These are phyloP conservation scores for Pristionchus entomophagus DNA, from an alignment of 2,888 invertebrate species.

Conservation along the genomic window DNA sequence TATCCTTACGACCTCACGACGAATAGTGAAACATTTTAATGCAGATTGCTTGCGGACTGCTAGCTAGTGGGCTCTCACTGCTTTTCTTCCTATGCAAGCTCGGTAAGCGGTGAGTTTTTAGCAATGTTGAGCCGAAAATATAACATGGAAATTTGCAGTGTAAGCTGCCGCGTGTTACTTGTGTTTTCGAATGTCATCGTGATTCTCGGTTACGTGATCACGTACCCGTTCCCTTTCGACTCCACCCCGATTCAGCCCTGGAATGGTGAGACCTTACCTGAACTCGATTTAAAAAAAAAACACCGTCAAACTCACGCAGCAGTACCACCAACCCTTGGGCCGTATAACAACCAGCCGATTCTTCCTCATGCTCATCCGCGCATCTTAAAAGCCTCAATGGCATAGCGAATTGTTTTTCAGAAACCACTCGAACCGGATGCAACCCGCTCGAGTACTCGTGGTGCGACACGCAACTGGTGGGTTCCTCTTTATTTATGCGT, in stretches of 20 bases:
- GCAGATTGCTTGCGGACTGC: neutral
- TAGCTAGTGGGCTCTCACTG: neutral
- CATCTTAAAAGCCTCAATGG: too few relatives aligned
- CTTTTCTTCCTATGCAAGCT: neutral
- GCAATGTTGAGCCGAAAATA: neutral
- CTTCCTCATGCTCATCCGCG: too few relatives aligned
- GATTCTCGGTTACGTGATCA: neutral
- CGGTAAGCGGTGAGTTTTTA: neutral
- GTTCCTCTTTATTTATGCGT: neutral
- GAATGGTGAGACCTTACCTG: neutral
- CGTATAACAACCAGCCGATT: too few relatives aligned
- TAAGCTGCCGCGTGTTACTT: neutral
- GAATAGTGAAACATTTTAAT: neutral
- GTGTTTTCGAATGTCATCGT: neutral
- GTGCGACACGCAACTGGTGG: neutral
- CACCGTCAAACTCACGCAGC: too few relatives aligned
- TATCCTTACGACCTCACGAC: too few relatives aligned
- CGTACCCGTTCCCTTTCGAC: neutral
- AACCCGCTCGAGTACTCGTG: conserved; percentile 2
- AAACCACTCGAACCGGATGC: conserved; percentile 18
- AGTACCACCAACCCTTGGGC: too few relatives aligned
- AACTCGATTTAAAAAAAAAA: neutral
- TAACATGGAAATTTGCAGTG: neutral
- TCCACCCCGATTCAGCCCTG: neutral
- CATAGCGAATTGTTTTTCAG: neutral